Evolutionary conservation across 2,797 vertebrate genomes (phyloP).

Genomic region (Sebastes ruberrimus): DNA sequence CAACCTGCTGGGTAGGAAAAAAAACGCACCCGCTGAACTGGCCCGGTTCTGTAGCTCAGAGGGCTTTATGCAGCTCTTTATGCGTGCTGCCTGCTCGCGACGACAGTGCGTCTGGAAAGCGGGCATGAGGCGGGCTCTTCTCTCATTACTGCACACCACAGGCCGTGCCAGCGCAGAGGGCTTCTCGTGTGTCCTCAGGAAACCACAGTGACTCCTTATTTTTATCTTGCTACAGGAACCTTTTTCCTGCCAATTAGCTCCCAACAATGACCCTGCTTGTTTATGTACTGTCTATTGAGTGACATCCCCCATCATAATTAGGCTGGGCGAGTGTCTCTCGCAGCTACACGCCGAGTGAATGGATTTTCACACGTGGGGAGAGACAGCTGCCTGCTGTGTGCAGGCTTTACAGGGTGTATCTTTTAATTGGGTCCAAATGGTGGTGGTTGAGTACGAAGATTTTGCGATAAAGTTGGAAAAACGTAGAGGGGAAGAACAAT

Average conservation of each 20-base stretch:
- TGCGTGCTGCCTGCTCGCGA: constrained; percentile 39
- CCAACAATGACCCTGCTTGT: constrained; percentile 76
- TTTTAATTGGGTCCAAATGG: constrained; percentile 78
- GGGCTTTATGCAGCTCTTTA: constrained; percentile 49
- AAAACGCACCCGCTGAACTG: constrained; percentile 45
- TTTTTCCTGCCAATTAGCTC: constrained; percentile 77
- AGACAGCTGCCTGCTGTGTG: constrained; percentile 51
- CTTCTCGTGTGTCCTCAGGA: constrained; percentile 66
- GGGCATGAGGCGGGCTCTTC: constrained; percentile 58
- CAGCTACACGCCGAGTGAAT: constrained; percentile 56
- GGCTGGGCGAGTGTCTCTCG: constrained; percentile 52
- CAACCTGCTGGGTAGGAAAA: constrained; percentile 43
- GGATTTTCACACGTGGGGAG: constrained; percentile 66
- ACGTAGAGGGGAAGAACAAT: constrained; percentile 58
- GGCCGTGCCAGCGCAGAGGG: constrained; percentile 55
- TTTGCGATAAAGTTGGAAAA: constrained; percentile 58
- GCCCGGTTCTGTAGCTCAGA: constrained; percentile 59
- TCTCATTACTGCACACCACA: constrained; percentile 78
- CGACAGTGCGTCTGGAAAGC: constrained; percentile 63
- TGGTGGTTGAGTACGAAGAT: constrained; percentile 48
- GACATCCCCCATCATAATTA: constrained; percentile 73
- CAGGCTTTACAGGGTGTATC: constrained; percentile 61
- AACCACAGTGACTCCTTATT: constrained; percentile 71
- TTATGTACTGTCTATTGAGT: constrained; percentile 76
- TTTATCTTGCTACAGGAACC: constrained; percentile 71